Base-by-base conservation (phyloP, 2,888 invertebrate species). In the Eupithecia tripunctaria region DNA sequence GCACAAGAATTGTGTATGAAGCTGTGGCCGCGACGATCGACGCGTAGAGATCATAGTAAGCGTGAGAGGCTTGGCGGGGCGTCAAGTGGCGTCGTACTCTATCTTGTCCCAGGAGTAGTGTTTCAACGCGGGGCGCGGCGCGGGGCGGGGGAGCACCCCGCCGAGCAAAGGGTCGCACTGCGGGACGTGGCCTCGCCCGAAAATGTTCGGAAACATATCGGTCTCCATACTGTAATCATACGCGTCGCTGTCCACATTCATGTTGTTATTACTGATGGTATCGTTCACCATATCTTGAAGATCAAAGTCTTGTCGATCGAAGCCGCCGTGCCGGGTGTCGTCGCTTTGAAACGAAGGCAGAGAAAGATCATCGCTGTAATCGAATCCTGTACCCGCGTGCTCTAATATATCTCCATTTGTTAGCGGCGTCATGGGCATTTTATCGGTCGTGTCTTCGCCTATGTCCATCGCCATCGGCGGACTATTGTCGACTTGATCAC, bases 81-180 rank as follows among this genome's bases (percentile, higher is more conserved):
- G 94, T 94, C 94, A 94, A 82, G 94, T 94, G 89, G 96, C 96
- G 86, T 96, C 96, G 89, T 95, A 97, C 90, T 97, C 97, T 80
- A 96, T 95, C 86, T 96, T 96, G 88, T 97, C 97, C 97, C 97
- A 97, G 21, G 96, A 95, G 82, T 96, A 95, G 80, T 96, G 95
- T 78, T 96, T 94, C 76, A 95, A 95, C 76, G 95, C 95, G 75
- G 96, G 96, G 60, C 96, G 96, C 62, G 96, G 93, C 71, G 93
- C 85, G 36, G 97, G 96, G 2, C 91, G 87, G 73, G 96, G 95
- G 79, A 90, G 82, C 79, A 95, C 96, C 74, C 96, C 96, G 68
- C 97, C 96, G 80, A 97, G 91, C 83, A 97, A 91, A 67, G 97
- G 97, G 90, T 97, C 97, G 85, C 96, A 96, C 79, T 95, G 95